Conservation (phyloP, 2,797 vertebrate genomes). For the Danio choprae region DNA sequence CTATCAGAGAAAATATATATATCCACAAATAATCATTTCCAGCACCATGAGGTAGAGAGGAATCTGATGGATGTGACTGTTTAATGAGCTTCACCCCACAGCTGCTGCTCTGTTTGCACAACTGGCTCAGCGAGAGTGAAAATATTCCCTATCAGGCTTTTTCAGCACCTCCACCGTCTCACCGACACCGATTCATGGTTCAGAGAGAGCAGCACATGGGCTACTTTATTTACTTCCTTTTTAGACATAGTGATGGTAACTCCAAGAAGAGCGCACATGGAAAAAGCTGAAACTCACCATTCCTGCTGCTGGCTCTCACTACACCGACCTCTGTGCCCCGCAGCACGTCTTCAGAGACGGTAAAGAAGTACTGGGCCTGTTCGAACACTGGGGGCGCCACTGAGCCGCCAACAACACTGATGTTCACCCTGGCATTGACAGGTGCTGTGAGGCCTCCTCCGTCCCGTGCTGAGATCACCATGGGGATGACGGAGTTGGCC, state of each 20-base stretch:
- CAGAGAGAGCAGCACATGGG: conserved; percentile 23
- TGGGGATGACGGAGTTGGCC: conserved; percentile 89
- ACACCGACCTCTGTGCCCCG: conserved; percentile 86
- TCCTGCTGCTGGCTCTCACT: conserved; percentile 82
- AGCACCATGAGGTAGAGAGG: conserved; percentile 41
- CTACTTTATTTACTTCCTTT: conserved; percentile 22
- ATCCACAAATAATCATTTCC: conserved; percentile 41
- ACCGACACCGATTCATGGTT: conserved; percentile 15
- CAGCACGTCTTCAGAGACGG: conserved; percentile 85
- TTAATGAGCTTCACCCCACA: conserved; percentile 63
- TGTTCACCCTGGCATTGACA: conserved; percentile 87
- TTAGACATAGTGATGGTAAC: neutral
- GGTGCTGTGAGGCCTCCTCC: conserved; percentile 88
- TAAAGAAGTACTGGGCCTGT: conserved; percentile 93
- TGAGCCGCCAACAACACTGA: conserved; percentile 91
- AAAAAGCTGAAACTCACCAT: conserved; percentile 66
- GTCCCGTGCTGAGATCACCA: conserved; percentile 90
- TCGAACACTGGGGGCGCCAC: conserved; percentile 90
- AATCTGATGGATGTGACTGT: conserved; percentile 66
- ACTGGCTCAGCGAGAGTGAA: conserved; percentile 50
- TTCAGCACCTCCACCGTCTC: conserved; percentile 25
- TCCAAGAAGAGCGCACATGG: neutral
- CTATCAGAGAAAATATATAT: conserved; percentile 27
- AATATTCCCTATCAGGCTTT: conserved; percentile 41
- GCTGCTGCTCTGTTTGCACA: conserved; percentile 64